Conservation (phyloP, 2,113 vertebrate species). For the Canis aureus region DNA sequence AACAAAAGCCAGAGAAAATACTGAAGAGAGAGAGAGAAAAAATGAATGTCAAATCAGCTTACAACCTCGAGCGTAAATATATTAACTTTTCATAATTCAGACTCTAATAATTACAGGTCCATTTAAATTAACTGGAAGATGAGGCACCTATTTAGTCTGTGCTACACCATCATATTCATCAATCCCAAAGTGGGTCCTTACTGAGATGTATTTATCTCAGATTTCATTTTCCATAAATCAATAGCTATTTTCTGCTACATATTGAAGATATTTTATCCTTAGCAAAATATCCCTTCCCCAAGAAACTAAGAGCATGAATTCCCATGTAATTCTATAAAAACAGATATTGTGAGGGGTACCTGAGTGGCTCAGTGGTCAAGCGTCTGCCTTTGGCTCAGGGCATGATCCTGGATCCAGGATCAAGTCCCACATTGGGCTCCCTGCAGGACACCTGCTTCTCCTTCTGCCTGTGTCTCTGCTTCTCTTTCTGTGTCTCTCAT, state of each 20-base stretch:
- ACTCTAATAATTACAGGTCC: not conserved
- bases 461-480: too few species aligned
- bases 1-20: conserved; percentile 23
- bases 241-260: not conserved
- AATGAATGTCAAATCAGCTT: not conserved
- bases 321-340: not conserved
- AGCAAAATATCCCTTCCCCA: conserved; percentile 13
- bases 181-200: not conserved
- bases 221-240: conserved; percentile 37
- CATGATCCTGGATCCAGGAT: too few species aligned
- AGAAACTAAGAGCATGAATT: conserved; percentile 12
- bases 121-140: conserved; percentile 55
- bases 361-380: too few species aligned
- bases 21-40: not conserved
- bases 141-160: not conserved
- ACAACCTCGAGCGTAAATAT: not conserved
- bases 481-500: too few species aligned
- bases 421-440: too few species aligned
- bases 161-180: not conserved
- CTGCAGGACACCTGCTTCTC: too few species aligned
- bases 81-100: conserved; percentile 18
- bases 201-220: not conserved
- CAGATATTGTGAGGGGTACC: not conserved
- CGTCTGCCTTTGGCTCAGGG: too few species aligned
- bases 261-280: conserved; percentile 14